phyloP scores from a whole-genome alignment of 2,113 vertebrate genomes.

The Centropristis striata region DNA sequence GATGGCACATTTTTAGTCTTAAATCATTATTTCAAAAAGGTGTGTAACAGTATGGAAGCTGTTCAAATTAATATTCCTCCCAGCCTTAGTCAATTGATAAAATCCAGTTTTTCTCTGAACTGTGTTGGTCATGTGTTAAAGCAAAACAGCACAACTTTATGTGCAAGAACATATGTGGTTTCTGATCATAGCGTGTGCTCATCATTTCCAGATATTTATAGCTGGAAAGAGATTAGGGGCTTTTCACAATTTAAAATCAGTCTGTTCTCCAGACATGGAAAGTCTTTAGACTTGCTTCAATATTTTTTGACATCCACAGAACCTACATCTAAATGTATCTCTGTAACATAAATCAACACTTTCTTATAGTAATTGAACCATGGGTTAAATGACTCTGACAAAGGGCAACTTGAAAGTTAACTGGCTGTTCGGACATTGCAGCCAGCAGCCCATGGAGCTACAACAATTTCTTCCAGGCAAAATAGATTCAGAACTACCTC shows the following conservation, averaged over 20 bases:
- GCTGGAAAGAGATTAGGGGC: not conserved
- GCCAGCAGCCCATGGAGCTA: slow-evolving; percentile 14
- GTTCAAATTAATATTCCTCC: not conserved
- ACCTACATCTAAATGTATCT: not conserved
- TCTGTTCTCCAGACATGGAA: not conserved
- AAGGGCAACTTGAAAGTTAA: slow-evolving; percentile 4
- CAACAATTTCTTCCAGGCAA: not conserved
- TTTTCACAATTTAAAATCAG: slow-evolving; percentile 5
- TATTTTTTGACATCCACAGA: slow-evolving; percentile 11
- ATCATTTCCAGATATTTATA: not conserved
- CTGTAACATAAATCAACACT: not conserved
- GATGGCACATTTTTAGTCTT: not conserved
- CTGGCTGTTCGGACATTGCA: not conserved
- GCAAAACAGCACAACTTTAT: not conserved
- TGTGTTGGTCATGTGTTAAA: not conserved
- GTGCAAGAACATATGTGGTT: not conserved
- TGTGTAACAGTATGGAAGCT: not conserved
- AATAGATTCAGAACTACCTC: slow-evolving; percentile 4
- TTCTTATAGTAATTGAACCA: not conserved
- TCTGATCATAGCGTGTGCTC: no score
- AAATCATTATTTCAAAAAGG: not conserved
- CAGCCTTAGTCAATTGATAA: not conserved
- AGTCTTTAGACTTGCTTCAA: not conserved
- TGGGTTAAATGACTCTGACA: slow-evolving; percentile 10
- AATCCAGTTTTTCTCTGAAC: not conserved